A percentile compares a stretch with the other conserved stretches of the same genome.
phyloP scores from a whole-genome alignment of 2,797 vertebrate species.

The Scarus forsteni region DNA sequence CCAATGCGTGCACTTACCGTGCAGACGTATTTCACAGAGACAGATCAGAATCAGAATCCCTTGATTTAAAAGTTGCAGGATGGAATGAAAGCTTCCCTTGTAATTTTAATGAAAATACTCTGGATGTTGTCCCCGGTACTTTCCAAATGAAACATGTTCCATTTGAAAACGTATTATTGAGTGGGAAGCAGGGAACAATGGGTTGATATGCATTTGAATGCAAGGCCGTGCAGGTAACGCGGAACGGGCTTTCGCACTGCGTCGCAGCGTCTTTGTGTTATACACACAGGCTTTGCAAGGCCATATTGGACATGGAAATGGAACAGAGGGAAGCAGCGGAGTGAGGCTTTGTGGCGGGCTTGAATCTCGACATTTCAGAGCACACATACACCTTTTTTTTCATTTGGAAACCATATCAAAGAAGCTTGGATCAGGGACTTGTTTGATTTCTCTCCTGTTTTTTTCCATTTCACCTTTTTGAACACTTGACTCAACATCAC shows the following conservation, averaged over 20 bases:
- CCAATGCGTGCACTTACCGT: slow-evolving; percentile 19
- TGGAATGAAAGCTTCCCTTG: slow-evolving; percentile 62
- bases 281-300: slow-evolving; percentile 59
- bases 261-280: slow-evolving; percentile 60
- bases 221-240: slow-evolving; percentile 54
- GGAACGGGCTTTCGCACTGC: slow-evolving; percentile 41
- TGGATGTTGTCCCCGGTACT: slow-evolving; percentile 53
- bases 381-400: slow-evolving; percentile 9
- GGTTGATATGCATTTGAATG: slow-evolving; percentile 79
- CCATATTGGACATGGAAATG: slow-evolving; percentile 68
- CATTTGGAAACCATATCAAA: slow-evolving; percentile 22
- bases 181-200: slow-evolving; percentile 66
- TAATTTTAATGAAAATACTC: slow-evolving; percentile 69
- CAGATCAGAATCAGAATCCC: slow-evolving; percentile 60
- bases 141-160: slow-evolving; percentile 73
- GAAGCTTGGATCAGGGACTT: slow-evolving; percentile 8
- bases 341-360: slow-evolving; percentile 53
- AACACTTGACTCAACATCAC: slow-evolving; percentile 8
- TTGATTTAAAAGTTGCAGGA: slow-evolving; percentile 65
- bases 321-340: slow-evolving; percentile 51
- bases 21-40: slow-evolving; percentile 62
- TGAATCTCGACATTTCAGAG: slow-evolving; percentile 42
- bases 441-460: slow-evolving; percentile 33
- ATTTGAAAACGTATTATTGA: slow-evolving; percentile 68
- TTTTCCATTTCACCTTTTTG: slow-evolving; percentile 28